phyloP scores from a whole-genome alignment of 1,140 invertebrate genomes.

The Drosophila leontia region DNA sequence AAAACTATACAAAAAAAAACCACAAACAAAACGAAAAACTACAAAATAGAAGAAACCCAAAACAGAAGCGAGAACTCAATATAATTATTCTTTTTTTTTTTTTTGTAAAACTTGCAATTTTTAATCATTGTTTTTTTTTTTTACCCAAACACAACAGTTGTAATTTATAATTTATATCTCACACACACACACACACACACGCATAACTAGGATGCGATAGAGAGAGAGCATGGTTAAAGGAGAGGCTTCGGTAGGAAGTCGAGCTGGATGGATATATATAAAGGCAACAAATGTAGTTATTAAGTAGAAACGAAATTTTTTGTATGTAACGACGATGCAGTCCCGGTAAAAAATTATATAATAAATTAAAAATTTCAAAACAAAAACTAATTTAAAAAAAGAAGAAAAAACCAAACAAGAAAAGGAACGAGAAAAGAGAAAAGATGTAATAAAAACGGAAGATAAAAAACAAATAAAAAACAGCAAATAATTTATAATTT shows the following conservation, averaged over 20 bases:
- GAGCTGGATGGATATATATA: constrained; percentile 2
- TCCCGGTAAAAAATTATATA: neutral
- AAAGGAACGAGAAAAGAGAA: constrained; percentile 6
- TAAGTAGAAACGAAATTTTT: constrained; percentile 64
- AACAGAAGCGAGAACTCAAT: neutral
- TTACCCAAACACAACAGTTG: constrained; percentile 27
- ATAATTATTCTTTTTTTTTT: neutral
- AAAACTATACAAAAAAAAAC: constrained; percentile 27
- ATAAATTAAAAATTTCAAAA: neutral
- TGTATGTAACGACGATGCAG: constrained; percentile 29
- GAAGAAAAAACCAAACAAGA: constrained; percentile 1
- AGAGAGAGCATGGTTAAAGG: neutral
- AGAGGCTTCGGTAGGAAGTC: neutral
- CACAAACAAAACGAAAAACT: constrained; percentile 19
- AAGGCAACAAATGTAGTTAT: constrained; percentile 42
- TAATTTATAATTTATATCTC: constrained; percentile 42
- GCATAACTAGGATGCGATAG: neutral
- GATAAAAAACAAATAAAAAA: neutral
- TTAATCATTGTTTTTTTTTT: constrained; percentile 7
- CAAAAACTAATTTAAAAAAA: constrained; percentile 1
- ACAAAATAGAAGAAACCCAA: neutral
- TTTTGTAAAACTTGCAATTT: constrained; percentile 1
- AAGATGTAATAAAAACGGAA: constrained; percentile 8
- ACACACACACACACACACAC: constrained; percentile 12
- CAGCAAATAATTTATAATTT: constrained; percentile 20